Evolutionary conservation across 35 echinoderm and acorn worm species (phyloP).

Genomic region (Patiria miniata): DNA sequence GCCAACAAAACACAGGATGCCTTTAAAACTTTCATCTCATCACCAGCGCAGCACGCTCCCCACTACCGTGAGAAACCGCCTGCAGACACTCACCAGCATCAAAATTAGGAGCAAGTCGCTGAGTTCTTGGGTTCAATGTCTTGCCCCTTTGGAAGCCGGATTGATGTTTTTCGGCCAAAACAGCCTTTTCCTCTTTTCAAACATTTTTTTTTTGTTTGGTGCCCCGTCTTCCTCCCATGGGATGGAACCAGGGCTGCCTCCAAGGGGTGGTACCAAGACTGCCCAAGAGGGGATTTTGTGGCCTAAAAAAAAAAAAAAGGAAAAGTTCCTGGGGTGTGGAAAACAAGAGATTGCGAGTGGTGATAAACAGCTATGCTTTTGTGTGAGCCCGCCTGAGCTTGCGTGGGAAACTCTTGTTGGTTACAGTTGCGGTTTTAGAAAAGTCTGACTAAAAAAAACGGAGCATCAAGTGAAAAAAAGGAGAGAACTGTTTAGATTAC

Average conservation of each 20-base stretch:
- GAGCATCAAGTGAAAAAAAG: too few relatives aligned
- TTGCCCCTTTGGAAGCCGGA: neutral
- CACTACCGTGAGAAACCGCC: slow-evolving; percentile 6
- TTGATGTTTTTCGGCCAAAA: too few relatives aligned
- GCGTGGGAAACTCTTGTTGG: neutral
- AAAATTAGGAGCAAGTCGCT: neutral
- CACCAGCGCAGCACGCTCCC: too few relatives aligned
- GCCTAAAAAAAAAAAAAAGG: too few relatives aligned
- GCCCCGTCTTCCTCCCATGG: neutral
- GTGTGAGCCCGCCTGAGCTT: neutral
- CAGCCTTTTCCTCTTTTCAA: too few relatives aligned
- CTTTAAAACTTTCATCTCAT: too few relatives aligned
- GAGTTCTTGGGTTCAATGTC: neutral
- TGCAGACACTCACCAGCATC: neutral
- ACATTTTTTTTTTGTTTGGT: neutral
- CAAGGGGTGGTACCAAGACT: neutral
- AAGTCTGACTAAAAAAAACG: too few relatives aligned
- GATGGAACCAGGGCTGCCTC: neutral
- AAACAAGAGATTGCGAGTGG: slow-evolving; percentile 25
- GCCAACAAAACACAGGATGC: too few relatives aligned
- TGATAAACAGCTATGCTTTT: slow-evolving; percentile 1
- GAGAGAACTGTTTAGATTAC: too few relatives aligned
- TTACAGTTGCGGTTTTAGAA: too few relatives aligned
- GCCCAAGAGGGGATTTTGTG: neutral
- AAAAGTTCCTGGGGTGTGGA: neutral